Base-by-base conservation (phyloP, 2,888 invertebrate species). In the Orchestes rusci region DNA sequence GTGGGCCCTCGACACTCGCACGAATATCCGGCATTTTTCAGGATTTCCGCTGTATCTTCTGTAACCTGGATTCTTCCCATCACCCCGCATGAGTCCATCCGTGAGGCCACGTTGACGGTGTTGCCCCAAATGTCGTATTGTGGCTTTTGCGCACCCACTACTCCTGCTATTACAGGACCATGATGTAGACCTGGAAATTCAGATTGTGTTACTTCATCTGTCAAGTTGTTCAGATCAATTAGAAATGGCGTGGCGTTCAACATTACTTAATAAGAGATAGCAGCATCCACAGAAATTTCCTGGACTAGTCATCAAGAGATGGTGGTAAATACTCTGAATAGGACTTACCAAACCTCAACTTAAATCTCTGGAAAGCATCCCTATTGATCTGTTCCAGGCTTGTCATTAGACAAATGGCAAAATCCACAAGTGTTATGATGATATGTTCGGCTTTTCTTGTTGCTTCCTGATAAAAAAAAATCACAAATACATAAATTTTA, bases 61-160 rank as follows among this genome's bases (percentile, higher is more conserved):
- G 90, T 87, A 4, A 89, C 82, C 67, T 93, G 92, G 51, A 93
- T 80, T 45, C 79, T 74, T 15, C 89, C 90, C 79, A 92, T 84
- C 50, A 85, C 77, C 0, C 96, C 95, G 50, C 91, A 93, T 51
- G 92, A 93, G 70, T 96, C 96, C 96, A 97, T 97, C 36, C 96
- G 72, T 3, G 92, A 93, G 1, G 96, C 95, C 8, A 96, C 92
- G 65, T 96, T 96, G 12, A 97, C 97, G 0, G 96, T 95, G 69
- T 97, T 95, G 10, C 96, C 94, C 96, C 96, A 97, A 57, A 97
- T 96, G 65, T 97, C 96, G 69, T 95, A 96, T 69, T 96, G 95
- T 0, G 96, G 96, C 64, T 96, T 96, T 66, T 95, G 92, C 0
- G 95, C 95, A 0, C 95, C 95, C 16, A 96, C 92, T 13, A 96